These are phyloP conservation scores for Lamproptera curius DNA, from an alignment of 2,888 invertebrate genomes.

Conservation along the genomic window DNA sequence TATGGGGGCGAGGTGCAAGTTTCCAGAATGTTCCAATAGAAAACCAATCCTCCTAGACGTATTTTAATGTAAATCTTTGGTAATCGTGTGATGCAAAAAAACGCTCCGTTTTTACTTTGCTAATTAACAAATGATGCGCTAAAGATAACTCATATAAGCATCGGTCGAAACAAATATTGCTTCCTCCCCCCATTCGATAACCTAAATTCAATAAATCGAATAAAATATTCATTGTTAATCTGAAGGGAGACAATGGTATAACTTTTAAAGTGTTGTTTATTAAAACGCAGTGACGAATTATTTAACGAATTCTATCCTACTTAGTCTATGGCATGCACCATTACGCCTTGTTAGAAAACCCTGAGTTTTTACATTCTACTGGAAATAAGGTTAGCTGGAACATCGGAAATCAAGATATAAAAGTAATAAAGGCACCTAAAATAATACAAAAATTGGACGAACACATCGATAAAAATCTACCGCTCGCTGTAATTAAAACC, in stretches of 20 bases:
- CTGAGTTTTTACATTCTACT: constrained; percentile 49
- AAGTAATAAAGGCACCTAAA: constrained; percentile 9
- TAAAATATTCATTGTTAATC: constrained; percentile 8
- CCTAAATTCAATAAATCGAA: constrained; percentile 7
- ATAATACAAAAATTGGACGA: constrained; percentile 10
- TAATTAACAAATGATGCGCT: constrained; percentile 5
- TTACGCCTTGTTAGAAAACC: constrained; percentile 47
- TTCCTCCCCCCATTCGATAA: constrained; percentile 19
- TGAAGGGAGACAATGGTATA: constrained; percentile 27
- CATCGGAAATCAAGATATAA: constrained; percentile 12
- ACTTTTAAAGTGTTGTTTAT: constrained; percentile 8
- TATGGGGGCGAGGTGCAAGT: constrained; percentile 31
- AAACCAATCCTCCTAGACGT: constrained; percentile 10
- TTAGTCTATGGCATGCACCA: constrained; percentile 72
- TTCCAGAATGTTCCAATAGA: constrained; percentile 12
- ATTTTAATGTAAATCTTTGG: constrained; percentile 18
- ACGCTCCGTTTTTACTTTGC: not conserved
- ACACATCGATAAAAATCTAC: constrained; percentile 16
- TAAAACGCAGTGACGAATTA: constrained; percentile 19
- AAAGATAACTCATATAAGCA: not conserved
- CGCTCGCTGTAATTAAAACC: constrained; percentile 1
- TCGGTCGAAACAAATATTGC: constrained; percentile 1
- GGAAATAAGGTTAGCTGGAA: constrained; percentile 25
- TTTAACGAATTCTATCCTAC: constrained; percentile 45
- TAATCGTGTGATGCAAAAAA: constrained; percentile 13